phyloP scores from a whole-genome alignment of 2,113 vertebrate species.

The Poeciliopsis prolifica region DNA sequence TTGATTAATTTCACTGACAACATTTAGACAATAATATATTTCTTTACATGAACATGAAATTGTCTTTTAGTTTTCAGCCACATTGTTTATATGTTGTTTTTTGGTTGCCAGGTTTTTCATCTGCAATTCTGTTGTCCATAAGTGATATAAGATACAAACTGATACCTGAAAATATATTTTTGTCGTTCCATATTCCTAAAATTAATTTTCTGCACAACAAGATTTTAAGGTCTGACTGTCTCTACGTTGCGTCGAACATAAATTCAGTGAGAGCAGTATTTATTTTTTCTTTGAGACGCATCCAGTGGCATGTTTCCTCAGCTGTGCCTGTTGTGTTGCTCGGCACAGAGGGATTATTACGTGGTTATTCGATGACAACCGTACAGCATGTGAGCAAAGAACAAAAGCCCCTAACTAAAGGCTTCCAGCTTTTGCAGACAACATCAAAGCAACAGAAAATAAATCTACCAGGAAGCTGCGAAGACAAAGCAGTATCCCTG shows the following conservation, averaged over 20 bases:
- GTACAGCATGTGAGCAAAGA: constrained; percentile 16
- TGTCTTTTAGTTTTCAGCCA: not conserved
- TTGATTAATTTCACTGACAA: not conserved
- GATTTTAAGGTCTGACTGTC: constrained; percentile 47
- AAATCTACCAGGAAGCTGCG: not conserved
- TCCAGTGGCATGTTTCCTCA: constrained; percentile 40
- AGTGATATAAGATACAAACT: constrained; percentile 20
- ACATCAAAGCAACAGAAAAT: not conserved
- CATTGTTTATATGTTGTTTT: not conserved
- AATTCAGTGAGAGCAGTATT: constrained; percentile 24
- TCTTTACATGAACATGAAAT: not conserved
- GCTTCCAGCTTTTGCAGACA: not conserved
- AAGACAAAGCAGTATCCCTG: not conserved
- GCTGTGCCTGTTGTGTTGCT: constrained; percentile 17
- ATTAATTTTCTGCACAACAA: constrained; percentile 40
- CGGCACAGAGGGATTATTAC: constrained; percentile 29
- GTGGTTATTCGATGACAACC: constrained; percentile 41
- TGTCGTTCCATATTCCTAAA: constrained; percentile 36
- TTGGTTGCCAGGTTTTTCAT: not conserved
- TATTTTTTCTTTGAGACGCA: constrained; percentile 13
- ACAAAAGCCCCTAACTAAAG: constrained; percentile 31
- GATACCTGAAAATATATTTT: constrained; percentile 37
- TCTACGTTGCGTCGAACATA: constrained; percentile 28
- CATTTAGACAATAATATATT: not conserved
- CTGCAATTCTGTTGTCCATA: not conserved